Evolutionary conservation across 35 echinoderm and acorn worm genomes (phyloP).

Genomic region (Eucidaris tribuloides): DNA sequence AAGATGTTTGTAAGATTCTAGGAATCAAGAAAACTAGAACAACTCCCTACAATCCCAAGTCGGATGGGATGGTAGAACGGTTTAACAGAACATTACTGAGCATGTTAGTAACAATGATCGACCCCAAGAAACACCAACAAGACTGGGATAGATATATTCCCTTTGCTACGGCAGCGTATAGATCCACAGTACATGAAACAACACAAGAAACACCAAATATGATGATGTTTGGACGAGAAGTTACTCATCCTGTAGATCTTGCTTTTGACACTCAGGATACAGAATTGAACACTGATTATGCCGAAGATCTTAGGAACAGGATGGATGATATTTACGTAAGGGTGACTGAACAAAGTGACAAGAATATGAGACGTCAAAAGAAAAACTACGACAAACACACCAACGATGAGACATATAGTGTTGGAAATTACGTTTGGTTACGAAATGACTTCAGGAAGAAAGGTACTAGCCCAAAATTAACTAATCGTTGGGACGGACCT

Average conservation of each 20-base stretch:
- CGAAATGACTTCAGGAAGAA: slow-evolving; percentile 19
- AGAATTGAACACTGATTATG: slow-evolving; percentile 15
- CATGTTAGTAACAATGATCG: slow-evolving; percentile 9
- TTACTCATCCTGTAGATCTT: slow-evolving; percentile 47
- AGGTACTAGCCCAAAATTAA: neutral
- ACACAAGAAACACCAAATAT: slow-evolving; percentile 58
- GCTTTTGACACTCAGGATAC: neutral
- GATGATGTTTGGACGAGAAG: slow-evolving; percentile 63
- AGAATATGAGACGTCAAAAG: neutral
- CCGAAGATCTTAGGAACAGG: neutral
- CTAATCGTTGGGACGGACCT: slow-evolving; percentile 23
- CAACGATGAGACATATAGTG: neutral
- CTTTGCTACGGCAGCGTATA: slow-evolving; percentile 24
- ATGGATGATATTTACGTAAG: neutral
- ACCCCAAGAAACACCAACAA: slow-evolving; percentile 15
- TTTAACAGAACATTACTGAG: slow-evolving; percentile 48
- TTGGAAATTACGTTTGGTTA: slow-evolving; percentile 24
- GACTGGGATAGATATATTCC: slow-evolving; percentile 53
- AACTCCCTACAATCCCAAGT: slow-evolving; percentile 47
- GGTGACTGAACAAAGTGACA: neutral
- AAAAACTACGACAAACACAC: slow-evolving; percentile 20
- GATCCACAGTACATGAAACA: slow-evolving; percentile 26
- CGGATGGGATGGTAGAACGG: slow-evolving; percentile 53
- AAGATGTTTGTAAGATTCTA: too few relatives aligned
- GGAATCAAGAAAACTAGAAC: slow-evolving; percentile 53